Percentiles rank a stretch among this genome's conserved stretches.
Evolutionary conservation across 2,888 invertebrate species (phyloP).

Genomic region (Maniola hyperantus): DNA sequence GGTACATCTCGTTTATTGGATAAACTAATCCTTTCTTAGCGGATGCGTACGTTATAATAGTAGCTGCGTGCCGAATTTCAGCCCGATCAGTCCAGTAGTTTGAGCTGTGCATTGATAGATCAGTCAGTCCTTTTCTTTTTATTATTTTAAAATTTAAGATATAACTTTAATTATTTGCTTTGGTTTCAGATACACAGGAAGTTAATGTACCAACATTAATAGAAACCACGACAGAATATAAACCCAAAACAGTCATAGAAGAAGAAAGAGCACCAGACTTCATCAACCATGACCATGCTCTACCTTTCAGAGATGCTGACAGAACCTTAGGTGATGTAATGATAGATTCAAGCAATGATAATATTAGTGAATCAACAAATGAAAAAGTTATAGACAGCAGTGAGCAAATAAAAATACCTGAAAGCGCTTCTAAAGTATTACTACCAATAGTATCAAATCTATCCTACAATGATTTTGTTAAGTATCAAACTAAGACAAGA

Average conservation of each 20-base stretch:
- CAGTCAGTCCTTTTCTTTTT: too few species aligned
- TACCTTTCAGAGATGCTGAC: slow-evolving; percentile 29
- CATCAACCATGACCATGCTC: neutral
- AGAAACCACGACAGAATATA: slow-evolving; percentile 43
- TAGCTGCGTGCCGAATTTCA: too few species aligned
- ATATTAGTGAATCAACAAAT: slow-evolving; percentile 32
- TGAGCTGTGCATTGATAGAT: too few species aligned
- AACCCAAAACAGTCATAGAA: slow-evolving; percentile 32
- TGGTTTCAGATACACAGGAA: slow-evolving; percentile 61
- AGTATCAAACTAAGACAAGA: slow-evolving; percentile 49
- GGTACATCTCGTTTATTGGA: neutral
- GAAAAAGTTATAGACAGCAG: slow-evolving; percentile 49
- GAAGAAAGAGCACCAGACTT: slow-evolving; percentile 22
- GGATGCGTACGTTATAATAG: too few species aligned
- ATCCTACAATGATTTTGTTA: slow-evolving; percentile 55
- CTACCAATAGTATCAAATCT: slow-evolving; percentile 51
- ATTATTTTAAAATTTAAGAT: too few species aligned
- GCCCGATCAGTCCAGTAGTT: too few species aligned
- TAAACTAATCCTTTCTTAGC: too few species aligned
- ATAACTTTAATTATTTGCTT: too few species aligned
- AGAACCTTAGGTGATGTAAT: slow-evolving; percentile 23
- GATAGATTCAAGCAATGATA: slow-evolving; percentile 19
- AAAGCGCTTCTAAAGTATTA: slow-evolving; percentile 72
- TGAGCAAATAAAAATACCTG: slow-evolving; percentile 47
- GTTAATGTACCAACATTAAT: slow-evolving; percentile 51